Evolutionary conservation across 2,113 vertebrate genomes (phyloP), one percentile per base, ranked within the genome.

Genomic region (Nycticorax nycticorax): DNA sequence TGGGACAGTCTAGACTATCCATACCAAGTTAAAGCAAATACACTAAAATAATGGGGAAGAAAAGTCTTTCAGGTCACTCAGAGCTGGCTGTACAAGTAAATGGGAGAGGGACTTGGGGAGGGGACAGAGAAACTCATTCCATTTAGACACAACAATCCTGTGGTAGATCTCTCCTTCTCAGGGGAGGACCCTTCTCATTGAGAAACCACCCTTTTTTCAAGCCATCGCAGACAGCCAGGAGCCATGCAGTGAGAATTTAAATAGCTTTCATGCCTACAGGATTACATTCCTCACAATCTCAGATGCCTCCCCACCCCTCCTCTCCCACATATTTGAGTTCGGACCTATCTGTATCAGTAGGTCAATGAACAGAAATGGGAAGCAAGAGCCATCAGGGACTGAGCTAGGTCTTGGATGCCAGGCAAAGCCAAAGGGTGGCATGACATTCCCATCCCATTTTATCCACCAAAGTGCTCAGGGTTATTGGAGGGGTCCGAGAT

Each of bases 161-260:
- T 13, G 27, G 32, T 12, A 86, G 47, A 57, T 23, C 4, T 62
- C 52, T 82, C 56, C 57, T 43, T 64, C 18, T 14, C 9, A 0
- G 0, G 7, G 24, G 14, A 79, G 3, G 6, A 71, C 12, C 24
- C 19, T 60, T 60, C 62, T 66, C 24, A 4, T 0, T 53, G 52
- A 72, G 30, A 18, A 75, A 75, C 27, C 28, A 56, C 20, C 21
- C 12, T 55, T 85, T 74, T 56, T 67, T 48, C 41, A 78, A 60
- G 48, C 17, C 17, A 56, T 14, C 3, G 2, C 33, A 68, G 73
- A 41, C 27, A 82, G 52, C 10, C 69, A 63, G 32, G 20, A 78
- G 37, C 21, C n/a, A 50, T 6, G 18, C 12, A 28, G 43, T 3
- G 4, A 74, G 47, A 71, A 57, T 62, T 67, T 57, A 64, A 85